Conservation (phyloP, 1,140 invertebrate species). For the Pachypeltis micranthus region DNA sequence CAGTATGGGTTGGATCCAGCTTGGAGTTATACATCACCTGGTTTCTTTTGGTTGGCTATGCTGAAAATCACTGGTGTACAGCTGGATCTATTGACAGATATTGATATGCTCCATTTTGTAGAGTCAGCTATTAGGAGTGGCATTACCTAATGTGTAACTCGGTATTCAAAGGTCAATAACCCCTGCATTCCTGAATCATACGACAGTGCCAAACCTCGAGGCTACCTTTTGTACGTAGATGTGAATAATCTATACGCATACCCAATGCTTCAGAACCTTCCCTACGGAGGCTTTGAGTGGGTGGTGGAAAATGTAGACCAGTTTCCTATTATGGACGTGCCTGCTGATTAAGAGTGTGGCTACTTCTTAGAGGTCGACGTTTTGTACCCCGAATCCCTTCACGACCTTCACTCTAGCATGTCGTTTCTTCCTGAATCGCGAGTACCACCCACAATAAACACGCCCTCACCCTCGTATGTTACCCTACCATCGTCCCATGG, state of each 20-base stretch:
- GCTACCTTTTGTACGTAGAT: conserved; percentile 39
- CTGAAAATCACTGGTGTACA: conserved; percentile 33
- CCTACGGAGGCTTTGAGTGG: conserved; percentile 18
- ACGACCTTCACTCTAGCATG: no score
- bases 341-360: conserved; percentile 34
- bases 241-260: conserved; percentile 43
- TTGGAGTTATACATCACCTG: conserved; percentile 34
- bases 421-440: no score
- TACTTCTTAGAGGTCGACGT: conserved; percentile 39
- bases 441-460: no score
- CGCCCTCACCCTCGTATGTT: no score
- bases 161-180: conserved; percentile 31
- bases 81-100: conserved; percentile 39
- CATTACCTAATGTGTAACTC: conserved; percentile 30
- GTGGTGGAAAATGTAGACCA: conserved; percentile 21
- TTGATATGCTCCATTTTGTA: conserved; percentile 31
- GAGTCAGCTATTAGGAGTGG: conserved; percentile 30
- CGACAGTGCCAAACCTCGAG: conserved; percentile 32
- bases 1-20: conserved; percentile 24
- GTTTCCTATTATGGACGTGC: conserved; percentile 31
- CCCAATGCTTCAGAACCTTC: conserved; percentile 30
- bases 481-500: conserved; percentile 37
- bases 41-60: conserved; percentile 35
- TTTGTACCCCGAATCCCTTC: conserved; percentile 29
- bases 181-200: conserved; percentile 36